Evolutionary conservation across 2,797 vertebrate genomes (phyloP).

Genomic region (Bucorvus abyssinicus): DNA sequence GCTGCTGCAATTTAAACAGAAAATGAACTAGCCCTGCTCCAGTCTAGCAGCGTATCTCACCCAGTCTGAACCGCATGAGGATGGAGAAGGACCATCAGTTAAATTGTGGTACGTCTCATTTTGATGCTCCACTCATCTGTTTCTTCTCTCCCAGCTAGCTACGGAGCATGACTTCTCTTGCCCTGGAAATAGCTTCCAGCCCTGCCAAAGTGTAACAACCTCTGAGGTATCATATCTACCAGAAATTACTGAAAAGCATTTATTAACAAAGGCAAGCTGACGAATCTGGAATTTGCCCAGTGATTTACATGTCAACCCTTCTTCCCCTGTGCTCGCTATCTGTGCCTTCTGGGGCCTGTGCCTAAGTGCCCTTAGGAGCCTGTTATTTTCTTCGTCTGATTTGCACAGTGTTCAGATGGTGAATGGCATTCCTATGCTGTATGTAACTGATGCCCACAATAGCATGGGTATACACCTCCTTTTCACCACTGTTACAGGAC

Average conservation of each 20-base stretch:
- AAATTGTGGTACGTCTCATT: neutral
- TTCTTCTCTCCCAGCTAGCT: neutral
- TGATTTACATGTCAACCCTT: neutral
- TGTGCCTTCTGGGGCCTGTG: neutral
- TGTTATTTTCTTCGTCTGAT: neutral
- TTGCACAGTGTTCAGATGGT: neutral
- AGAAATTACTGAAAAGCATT: neutral
- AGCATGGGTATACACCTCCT: neutral
- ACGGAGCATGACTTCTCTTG: neutral
- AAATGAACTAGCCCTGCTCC: neutral
- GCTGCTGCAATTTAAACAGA: neutral
- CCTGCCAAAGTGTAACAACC: neutral
- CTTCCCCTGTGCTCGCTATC: neutral
- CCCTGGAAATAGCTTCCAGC: neutral
- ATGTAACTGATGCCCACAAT: neutral
- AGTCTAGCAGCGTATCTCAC: neutral
- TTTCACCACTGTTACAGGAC: neutral
- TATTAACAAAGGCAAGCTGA: neutral
- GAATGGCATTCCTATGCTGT: neutral
- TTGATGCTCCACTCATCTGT: neutral
- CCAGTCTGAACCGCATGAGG: neutral
- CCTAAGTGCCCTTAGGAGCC: neutral
- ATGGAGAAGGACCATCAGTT: neutral
- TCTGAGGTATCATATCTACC: neutral
- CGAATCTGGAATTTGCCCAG: neutral